Base-by-base conservation (phyloP, 2,888 invertebrate genomes). In the Resseliella maxima region DNA sequence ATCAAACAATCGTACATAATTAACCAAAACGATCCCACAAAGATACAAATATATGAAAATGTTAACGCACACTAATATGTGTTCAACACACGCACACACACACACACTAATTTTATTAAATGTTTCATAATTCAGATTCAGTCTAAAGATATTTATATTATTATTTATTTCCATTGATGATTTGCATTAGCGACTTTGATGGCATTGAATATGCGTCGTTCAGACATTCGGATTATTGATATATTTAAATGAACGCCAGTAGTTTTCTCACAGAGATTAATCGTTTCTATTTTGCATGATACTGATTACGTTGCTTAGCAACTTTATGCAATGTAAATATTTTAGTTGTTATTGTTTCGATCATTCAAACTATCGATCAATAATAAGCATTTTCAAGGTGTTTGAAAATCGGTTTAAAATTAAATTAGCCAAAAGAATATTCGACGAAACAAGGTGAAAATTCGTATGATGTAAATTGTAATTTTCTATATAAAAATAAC, bases 251-350 rank as follows among this genome's bases (percentile, higher is more conserved):
- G 46, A 50, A 50, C 18, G 59, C 59, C 24, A 59, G 35, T 72
- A 72, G 31, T 72, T 72, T 72, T 72, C 72, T 72, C 72, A 72
- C 72, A 72, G 72, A 8, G 72, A 72, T 72, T 72, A 72, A 10
- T 31, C 27, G 8, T n/a, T n/a, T 59, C 27, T n/a, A 50, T 18
- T 59, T 59, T 59, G 59, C 1, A 24, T 59, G 24, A 59, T 59
- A n/a, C 59, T 59, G 24, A 59, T 59, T n/a, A 24, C 50, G 21
- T 24, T 72, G 59, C 27, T 24, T 59, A 59, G 31, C 31, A 31
- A 72, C 18, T 72, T 35, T 72, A 35, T 35, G 72, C 31, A 72
- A 31, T 31, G 2, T 72, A 27, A 27, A 72, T 72, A 72, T 72
- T 31, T 31, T 72, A 31, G 10, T 72, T 27, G 31, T 72, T 31